These are phyloP conservation scores for Anodontia alba DNA, from an alignment of 2,888 invertebrate genomes.

Conservation along the genomic window DNA sequence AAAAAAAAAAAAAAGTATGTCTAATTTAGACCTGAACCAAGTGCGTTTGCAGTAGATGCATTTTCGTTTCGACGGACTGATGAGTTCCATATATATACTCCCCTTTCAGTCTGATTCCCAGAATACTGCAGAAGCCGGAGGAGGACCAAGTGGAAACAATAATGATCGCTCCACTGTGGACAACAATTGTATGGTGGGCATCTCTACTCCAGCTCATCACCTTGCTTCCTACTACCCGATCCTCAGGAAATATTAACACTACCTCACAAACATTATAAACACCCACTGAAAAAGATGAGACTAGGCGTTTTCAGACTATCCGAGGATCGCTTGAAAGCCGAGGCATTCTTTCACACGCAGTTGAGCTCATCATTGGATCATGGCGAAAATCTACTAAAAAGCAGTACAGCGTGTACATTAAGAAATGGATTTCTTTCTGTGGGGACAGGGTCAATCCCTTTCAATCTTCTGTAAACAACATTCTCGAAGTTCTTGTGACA, in stretches of 20 bases:
- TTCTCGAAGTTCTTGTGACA: not conserved
- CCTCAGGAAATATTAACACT: slow-evolving; percentile 14
- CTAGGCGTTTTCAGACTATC: slow-evolving; percentile 19
- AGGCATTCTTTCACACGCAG: not conserved
- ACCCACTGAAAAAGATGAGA: slow-evolving; percentile 44
- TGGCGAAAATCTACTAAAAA: slow-evolving; percentile 23
- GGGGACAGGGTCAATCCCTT: too few species aligned
- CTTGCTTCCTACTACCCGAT: slow-evolving; percentile 25
- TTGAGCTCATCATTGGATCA: too few species aligned
- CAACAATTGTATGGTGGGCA: not conserved
- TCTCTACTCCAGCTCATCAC: not conserved
- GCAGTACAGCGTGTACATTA: slow-evolving; percentile 33
- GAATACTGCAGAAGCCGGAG: not conserved
- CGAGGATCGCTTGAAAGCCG: not conserved
- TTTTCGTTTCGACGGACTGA: slow-evolving; percentile 3
- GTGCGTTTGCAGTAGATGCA: slow-evolving; percentile 3
- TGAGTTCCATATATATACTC: not conserved
- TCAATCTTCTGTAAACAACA: too few species aligned
- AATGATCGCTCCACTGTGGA: not conserved
- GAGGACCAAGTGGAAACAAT: not conserved
- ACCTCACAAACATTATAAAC: slow-evolving; percentile 25
- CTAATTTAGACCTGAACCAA: not conserved
- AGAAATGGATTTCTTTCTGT: too few species aligned
- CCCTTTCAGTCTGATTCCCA: not conserved
- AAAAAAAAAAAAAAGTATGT: not conserved